Conservation (phyloP, 2,888 invertebrate genomes). For the Spisula solida region DNA sequence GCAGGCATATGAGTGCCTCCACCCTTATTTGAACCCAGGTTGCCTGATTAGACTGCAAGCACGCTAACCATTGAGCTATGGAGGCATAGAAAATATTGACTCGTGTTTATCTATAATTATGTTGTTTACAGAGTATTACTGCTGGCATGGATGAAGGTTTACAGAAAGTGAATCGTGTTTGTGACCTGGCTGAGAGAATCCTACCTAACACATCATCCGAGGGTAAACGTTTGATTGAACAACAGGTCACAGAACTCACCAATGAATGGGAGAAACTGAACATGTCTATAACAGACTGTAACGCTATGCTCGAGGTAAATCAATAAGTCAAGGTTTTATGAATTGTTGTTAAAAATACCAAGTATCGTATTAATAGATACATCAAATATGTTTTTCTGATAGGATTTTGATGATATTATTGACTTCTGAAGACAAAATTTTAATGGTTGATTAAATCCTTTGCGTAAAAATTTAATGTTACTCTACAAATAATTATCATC, state of each 20-base stretch:
- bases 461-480: too few relatives aligned
- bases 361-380: neutral
- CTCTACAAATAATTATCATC: too few relatives aligned
- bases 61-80: too few relatives aligned
- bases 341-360: neutral
- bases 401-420: too few relatives aligned
- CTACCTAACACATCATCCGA: constrained; percentile 81
- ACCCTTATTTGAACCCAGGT: too few relatives aligned
- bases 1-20: too few relatives aligned
- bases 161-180: constrained; percentile 92
- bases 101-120: neutral
- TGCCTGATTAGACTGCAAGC: too few relatives aligned
- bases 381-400: neutral
- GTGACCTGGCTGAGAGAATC: constrained; percentile 84
- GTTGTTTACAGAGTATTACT: constrained; percentile 86
- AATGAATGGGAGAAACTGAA: constrained; percentile 97
- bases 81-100: neutral
- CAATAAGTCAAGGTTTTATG: neutral
- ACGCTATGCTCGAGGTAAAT: constrained; percentile 92
- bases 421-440: too few relatives aligned
- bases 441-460: too few relatives aligned
- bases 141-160: constrained; percentile 90
- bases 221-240: constrained; percentile 82
- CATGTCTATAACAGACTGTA: constrained; percentile 95
- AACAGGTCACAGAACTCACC: constrained; percentile 89